These are phyloP conservation scores for Bombus fervidus DNA, from an alignment of 1,140 invertebrate species.

Conservation along the genomic window DNA sequence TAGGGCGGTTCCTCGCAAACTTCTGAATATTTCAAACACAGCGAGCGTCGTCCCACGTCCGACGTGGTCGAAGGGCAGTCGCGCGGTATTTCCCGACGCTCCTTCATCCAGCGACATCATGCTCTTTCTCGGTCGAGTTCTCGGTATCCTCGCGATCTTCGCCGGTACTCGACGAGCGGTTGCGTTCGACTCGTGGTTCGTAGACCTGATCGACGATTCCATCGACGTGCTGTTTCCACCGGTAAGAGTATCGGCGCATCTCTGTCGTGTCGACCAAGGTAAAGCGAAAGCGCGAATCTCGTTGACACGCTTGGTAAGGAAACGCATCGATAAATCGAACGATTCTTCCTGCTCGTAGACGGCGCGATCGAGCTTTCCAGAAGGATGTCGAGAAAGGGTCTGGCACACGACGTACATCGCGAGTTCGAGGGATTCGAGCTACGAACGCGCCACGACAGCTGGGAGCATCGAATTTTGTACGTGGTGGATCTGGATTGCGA, in stretches of 20 bases:
- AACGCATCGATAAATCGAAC: no score
- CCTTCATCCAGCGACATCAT: background rate
- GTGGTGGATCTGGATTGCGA: slow-evolving; percentile 55
- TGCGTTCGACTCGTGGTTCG: slow-evolving; percentile 28
- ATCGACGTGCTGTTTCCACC: slow-evolving; percentile 45
- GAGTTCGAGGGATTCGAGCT: slow-evolving; percentile 2
- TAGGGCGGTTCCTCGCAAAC: no score
- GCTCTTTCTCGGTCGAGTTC: background rate
- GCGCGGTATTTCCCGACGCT: background rate
- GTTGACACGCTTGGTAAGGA: no score
- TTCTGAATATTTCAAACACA: no score
- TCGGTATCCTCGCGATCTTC: background rate
- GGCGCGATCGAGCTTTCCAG: slow-evolving; percentile 39
- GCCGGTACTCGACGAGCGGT: background rate
- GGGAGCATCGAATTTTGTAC: slow-evolving; percentile 48
- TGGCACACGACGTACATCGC: slow-evolving; percentile 40
- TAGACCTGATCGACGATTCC: slow-evolving; percentile 55
- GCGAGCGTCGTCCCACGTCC: no score
- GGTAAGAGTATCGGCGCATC: slow-evolving; percentile 54
- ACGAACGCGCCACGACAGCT: slow-evolving; percentile 1
- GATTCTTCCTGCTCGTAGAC: slow-evolving; percentile 23
- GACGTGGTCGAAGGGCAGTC: no score
- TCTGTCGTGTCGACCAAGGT: slow-evolving; percentile 55
- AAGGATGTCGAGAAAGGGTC: slow-evolving; percentile 15
- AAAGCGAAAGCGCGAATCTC: background rate